Percentiles rank a stretch among this genome's conserved stretches.
These are phyloP conservation scores for Irena cyanogastra DNA, from an alignment of 2,113 vertebrate species.

Conservation along the genomic window DNA sequence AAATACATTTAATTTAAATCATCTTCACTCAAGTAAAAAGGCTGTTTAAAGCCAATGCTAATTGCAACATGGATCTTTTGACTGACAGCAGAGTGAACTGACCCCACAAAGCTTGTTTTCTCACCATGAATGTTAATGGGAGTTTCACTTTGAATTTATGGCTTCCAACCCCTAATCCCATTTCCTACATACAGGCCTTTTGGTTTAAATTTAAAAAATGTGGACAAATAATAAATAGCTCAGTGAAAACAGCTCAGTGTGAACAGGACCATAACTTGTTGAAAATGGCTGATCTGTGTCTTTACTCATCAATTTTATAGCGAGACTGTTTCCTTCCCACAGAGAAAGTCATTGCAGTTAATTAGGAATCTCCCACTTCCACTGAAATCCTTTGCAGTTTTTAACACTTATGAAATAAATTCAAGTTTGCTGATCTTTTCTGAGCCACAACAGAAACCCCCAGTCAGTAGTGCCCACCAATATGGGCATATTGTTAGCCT, in stretches of 20 bases:
- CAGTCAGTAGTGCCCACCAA: not conserved
- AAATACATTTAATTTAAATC: not conserved
- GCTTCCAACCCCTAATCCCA: not conserved
- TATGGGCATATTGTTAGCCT: not conserved
- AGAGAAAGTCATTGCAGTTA: not conserved
- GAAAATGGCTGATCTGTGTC: not conserved
- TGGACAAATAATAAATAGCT: not conserved
- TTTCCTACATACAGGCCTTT: not conserved
- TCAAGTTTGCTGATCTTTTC: not conserved
- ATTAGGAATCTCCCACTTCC: not conserved
- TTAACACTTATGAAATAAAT: not conserved
- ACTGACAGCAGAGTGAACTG: not conserved
- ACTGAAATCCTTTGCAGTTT: not conserved
- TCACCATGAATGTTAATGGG: not conserved
- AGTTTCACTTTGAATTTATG: not conserved
- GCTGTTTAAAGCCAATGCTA: not conserved
- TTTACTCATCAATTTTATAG: not conserved
- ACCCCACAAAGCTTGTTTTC: not conserved
- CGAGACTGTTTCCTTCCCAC: not conserved
- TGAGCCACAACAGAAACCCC: not conserved
- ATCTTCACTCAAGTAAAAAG: not conserved
- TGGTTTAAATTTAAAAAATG: not conserved
- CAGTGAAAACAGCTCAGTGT: not conserved
- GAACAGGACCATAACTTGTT: not conserved
- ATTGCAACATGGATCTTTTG: not conserved